A percentile compares a stretch with the other conserved stretches of the same genome.
Conservation (phyloP, 1,140 invertebrate species). For the Agraylea sexmaculata region DNA sequence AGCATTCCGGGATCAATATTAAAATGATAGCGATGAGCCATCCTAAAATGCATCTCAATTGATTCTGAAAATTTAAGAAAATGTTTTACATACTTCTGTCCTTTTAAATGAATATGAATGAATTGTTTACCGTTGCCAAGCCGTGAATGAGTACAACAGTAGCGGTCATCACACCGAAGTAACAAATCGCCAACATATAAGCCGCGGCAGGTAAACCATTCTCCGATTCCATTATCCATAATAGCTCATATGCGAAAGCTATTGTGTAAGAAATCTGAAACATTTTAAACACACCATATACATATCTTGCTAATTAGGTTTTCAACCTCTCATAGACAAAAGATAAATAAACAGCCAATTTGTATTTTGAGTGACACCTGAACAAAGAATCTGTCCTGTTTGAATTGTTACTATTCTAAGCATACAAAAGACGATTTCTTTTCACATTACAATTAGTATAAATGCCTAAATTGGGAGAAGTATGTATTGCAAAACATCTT, state of each 20-base stretch:
- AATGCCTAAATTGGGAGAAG: too few species aligned
- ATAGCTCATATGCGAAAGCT: constrained; percentile 46
- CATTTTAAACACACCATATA: constrained; percentile 13
- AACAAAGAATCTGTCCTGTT: too few species aligned
- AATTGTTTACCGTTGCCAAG: constrained; percentile 43
- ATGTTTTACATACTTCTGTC: too few species aligned
- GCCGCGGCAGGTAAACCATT: constrained; percentile 43
- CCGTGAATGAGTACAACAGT: constrained; percentile 49
- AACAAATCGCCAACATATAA: constrained; percentile 46
- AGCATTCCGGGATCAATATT: constrained; percentile 54
- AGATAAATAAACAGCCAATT: too few species aligned
- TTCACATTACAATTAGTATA: too few species aligned
- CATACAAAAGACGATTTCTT: too few species aligned
- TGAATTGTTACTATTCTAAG: too few species aligned
- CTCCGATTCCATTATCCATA: constrained; percentile 46
- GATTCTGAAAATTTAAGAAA: constrained; percentile 41
- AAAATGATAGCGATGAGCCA: constrained; percentile 53
- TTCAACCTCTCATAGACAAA: background rate
- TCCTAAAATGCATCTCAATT: constrained; percentile 44
- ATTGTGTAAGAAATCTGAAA: constrained; percentile 48
- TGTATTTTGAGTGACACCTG: too few species aligned
- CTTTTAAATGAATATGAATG: too few species aligned
- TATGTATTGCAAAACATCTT: too few species aligned
- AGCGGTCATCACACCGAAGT: constrained; percentile 44
- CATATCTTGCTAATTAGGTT: constrained; percentile 1